Evolutionary conservation across 2,888 invertebrate genomes (phyloP), one percentile per base, ranked within the genome.

Genomic region (Netelia fuscicornis): DNA sequence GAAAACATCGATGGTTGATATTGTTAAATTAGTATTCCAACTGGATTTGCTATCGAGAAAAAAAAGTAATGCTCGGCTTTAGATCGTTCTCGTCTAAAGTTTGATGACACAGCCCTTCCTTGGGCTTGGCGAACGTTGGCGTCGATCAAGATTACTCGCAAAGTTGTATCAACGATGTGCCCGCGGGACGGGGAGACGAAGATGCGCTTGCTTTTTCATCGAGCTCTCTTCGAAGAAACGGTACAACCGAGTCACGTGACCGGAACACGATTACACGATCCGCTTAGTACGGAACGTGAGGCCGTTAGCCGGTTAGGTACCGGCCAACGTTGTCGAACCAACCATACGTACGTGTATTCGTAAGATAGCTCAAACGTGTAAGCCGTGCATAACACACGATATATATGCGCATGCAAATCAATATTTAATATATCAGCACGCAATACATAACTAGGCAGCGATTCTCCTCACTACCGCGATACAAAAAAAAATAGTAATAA

Each of bases 261-360:
- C 89, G 90, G 90, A 90, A 89, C 86, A 86, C 86, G 86, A 87
- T 87, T 88, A 87, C 86, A 84, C 84, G 86, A 88, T 85, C 86
- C 86, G 86, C 87, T 89, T 89, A 90, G 88, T 88, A 89, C 86
- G 88, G 88, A 88, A 88, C 87, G 86, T 86, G 86, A 87, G 87
- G 81, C 88, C 89, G 88, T 90, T 89, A 89, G 71, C 77, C 76
- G 54, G 17, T 52, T 56, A 68, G 58, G 37, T 54, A 30, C 30
- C 81, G 17, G 17, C 67, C 10, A 81, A 68, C 71, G 76, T 72
- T 70, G 20, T 23, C 25, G 17, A 25, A 68, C 13, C 8, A 79
- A 20, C 13, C n/a, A n/a, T 17, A 6, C 8, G 11, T 5, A 54
- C 37, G 13, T 42, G 10, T 23, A 60, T 60, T 2, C 52, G 52